Conservation (phyloP, 2,113 vertebrate species). For the Perccottus glenii region DNA sequence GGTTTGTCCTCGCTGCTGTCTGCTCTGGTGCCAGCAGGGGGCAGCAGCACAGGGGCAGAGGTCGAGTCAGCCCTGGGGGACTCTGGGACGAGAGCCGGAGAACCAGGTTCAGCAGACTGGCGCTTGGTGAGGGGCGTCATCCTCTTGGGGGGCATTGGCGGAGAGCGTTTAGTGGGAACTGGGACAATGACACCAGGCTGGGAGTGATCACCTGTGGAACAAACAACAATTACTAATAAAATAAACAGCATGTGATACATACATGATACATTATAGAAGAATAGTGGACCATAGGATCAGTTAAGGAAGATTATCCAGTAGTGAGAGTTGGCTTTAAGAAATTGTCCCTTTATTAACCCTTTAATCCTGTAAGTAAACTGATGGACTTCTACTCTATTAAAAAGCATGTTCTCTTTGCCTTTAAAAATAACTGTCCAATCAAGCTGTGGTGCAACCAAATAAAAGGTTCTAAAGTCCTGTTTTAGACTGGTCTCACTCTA, state of each 20-base stretch:
- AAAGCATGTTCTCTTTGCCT: no score
- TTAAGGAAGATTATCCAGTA: no score
- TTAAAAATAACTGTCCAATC: no score
- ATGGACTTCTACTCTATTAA: no score
- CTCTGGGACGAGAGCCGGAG: slow-evolving; percentile 38
- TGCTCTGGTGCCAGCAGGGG: slow-evolving; percentile 28
- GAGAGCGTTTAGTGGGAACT: slow-evolving; percentile 83
- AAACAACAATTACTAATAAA: neutral
- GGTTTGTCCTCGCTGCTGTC: slow-evolving; percentile 20
- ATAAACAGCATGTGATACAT: neutral
- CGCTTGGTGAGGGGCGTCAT: slow-evolving; percentile 78
- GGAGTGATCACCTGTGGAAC: slow-evolving; percentile 81
- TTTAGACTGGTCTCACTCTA: no score
- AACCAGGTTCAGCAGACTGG: slow-evolving; percentile 53
- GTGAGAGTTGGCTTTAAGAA: no score
- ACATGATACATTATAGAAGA: neutral
- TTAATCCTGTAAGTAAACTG: no score
- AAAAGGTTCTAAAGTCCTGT: no score
- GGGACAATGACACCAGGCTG: slow-evolving; percentile 71
- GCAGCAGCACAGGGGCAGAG: slow-evolving; percentile 29
- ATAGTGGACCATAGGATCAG: neutral
- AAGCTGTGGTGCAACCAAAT: no score
- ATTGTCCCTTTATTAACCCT: no score
- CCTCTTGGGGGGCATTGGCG: slow-evolving; percentile 89
- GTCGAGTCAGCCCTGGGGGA: slow-evolving; percentile 24